Evolutionary conservation across 2,113 vertebrate species (phyloP).

Genomic region (Rhipidura dahli): DNA sequence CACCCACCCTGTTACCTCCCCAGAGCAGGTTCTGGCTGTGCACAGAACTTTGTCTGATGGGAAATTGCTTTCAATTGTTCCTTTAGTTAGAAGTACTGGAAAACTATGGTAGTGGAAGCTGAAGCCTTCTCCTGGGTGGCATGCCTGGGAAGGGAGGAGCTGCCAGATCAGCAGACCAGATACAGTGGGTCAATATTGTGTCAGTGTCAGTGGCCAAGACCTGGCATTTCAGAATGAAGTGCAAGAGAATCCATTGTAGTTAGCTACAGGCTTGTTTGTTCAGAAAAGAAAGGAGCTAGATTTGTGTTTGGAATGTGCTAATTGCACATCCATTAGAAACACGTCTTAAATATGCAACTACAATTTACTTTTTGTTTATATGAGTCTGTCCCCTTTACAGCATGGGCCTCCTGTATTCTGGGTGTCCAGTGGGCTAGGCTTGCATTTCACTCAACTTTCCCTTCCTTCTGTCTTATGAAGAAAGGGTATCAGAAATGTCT

Average conservation of each 20-base stretch:
- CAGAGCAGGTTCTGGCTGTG: not conserved
- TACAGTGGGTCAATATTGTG: not conserved
- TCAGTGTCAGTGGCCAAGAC: not conserved
- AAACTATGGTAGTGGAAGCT: not conserved
- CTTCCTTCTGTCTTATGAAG: not conserved
- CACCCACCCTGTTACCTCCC: not conserved
- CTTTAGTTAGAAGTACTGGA: not conserved
- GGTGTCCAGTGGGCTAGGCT: not conserved
- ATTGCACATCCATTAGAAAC: not conserved
- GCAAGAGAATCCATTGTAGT: not conserved
- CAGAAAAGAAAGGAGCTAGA: not conserved
- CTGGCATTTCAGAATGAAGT: not conserved
- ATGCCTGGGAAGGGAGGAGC: not conserved
- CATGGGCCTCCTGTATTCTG: not conserved
- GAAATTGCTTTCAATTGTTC: not conserved
- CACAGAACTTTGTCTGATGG: not conserved
- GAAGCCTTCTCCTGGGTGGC: not conserved
- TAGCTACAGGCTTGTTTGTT: not conserved
- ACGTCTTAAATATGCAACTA: rapidly evolving
- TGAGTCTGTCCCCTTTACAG: not conserved
- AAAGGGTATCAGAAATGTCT: not conserved
- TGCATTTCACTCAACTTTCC: not conserved
- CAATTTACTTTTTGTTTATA: not conserved
- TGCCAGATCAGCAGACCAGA: not conserved
- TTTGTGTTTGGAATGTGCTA: not conserved